Evolutionary conservation across 1,140 invertebrate genomes (phyloP).

Genomic region (Holotrichia oblita): DNA sequence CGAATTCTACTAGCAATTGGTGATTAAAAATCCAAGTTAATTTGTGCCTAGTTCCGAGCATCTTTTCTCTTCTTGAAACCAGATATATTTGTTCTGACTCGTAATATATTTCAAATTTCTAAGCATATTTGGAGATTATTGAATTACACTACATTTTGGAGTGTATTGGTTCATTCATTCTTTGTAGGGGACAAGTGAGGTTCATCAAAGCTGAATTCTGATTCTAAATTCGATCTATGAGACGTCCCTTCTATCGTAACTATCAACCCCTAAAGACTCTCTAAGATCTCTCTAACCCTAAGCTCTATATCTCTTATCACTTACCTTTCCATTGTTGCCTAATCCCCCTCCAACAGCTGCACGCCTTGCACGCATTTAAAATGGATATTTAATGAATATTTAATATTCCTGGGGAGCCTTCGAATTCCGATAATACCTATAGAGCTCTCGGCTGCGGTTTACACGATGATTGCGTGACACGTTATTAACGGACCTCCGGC

Average conservation of each 20-base stretch:
- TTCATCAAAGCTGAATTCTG: too few species aligned
- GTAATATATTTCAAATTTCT: too few species aligned
- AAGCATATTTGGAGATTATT: too few species aligned
- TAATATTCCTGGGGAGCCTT: background rate
- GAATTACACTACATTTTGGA: background rate
- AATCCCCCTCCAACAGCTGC: background rate
- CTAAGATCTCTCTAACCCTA: background rate
- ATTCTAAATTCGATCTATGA: too few species aligned
- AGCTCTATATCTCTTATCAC: background rate
- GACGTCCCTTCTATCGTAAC: too few species aligned
- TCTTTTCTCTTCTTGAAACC: too few species aligned
- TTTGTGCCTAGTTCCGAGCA: too few species aligned
- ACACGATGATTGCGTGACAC: background rate
- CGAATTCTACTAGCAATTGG: too few species aligned
- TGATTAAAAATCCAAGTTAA: too few species aligned
- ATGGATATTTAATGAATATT: conserved; percentile 37
- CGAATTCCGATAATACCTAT: conserved; percentile 7
- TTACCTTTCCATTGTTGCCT: background rate
- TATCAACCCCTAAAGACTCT: background rate
- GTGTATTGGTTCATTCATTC: conserved; percentile 12
- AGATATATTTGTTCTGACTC: too few species aligned
- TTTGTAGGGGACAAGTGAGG: background rate
- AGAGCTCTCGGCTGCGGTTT: background rate
- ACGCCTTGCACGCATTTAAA: conserved; percentile 10
- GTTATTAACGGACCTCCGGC: background rate